phyloP scores from a whole-genome alignment of 2,888 invertebrate genomes.

The Plagiodera versicolora region DNA sequence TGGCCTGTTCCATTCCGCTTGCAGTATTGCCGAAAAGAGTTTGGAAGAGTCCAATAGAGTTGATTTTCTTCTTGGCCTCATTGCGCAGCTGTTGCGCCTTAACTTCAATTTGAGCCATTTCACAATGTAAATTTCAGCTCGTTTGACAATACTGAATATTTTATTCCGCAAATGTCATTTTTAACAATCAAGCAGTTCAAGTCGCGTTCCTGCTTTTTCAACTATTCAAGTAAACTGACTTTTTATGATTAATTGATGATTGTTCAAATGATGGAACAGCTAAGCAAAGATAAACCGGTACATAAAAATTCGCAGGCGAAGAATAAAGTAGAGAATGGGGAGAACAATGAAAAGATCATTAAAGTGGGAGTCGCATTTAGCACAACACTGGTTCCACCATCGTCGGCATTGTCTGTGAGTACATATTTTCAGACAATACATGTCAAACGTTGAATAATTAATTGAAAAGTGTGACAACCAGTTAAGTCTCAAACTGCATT shows the following conservation, averaged over 20 bases:
- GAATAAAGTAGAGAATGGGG: neutral
- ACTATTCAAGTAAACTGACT: slow-evolving; percentile 10
- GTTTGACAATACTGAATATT: neutral
- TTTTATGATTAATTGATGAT: neutral
- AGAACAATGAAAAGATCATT: neutral
- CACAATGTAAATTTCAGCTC: slow-evolving; percentile 1
- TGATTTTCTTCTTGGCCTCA: slow-evolving; percentile 86
- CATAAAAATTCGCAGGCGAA: neutral
- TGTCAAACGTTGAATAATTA: neutral
- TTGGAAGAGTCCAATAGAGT: slow-evolving; percentile 32
- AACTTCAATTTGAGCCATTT: slow-evolving; percentile 86
- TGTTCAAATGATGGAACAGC: slow-evolving; percentile 12
- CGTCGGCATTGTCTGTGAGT: slow-evolving; percentile 12
- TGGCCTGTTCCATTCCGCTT: slow-evolving; percentile 52
- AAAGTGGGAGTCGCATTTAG: slow-evolving; percentile 10
- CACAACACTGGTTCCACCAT: slow-evolving; percentile 7
- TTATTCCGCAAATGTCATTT: slow-evolving; percentile 2
- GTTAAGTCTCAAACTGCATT: too few relatives aligned
- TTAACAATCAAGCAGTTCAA: slow-evolving; percentile 8
- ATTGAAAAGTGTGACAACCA: neutral
- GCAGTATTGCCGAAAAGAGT: slow-evolving; percentile 22
- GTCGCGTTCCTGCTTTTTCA: neutral
- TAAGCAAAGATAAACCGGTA: neutral
- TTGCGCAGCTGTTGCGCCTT: slow-evolving; percentile 83
- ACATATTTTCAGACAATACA: neutral